These are phyloP conservation scores for Azemiops feae DNA, from an alignment of 2,113 vertebrate genomes.

Conservation along the genomic window DNA sequence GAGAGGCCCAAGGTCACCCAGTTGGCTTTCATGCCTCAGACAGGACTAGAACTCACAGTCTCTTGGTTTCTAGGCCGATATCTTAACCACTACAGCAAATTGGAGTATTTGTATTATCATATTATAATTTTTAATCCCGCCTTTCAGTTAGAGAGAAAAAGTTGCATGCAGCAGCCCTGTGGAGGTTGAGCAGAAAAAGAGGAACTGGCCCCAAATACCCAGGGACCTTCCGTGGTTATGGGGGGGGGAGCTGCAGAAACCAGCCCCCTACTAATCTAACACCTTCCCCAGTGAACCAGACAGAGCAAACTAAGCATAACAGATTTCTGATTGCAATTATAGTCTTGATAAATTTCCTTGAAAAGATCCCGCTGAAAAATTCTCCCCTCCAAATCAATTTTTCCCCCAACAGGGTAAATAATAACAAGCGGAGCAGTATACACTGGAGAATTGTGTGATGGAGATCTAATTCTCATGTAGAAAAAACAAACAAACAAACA, in stretches of 20 bases:
- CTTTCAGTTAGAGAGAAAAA: background rate
- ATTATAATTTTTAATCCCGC: background rate
- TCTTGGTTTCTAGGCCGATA: too few relatives aligned
- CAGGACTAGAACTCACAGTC: too few relatives aligned
- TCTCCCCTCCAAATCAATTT: background rate
- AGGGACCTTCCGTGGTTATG: background rate
- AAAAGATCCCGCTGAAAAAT: background rate
- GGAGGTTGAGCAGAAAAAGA: background rate
- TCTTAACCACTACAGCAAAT: too few relatives aligned
- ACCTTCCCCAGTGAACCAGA: background rate
- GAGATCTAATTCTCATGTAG: background rate
- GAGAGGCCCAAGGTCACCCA: too few relatives aligned
- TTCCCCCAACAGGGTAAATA: background rate
- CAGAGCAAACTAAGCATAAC: background rate
- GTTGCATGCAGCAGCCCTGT: background rate
- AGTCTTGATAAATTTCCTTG: background rate
- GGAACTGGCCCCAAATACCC: too few relatives aligned
- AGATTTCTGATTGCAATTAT: background rate
- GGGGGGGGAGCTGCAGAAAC: background rate
- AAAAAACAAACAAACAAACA: background rate
- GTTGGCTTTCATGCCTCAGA: too few relatives aligned
- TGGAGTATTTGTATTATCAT: too few relatives aligned
- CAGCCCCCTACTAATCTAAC: background rate
- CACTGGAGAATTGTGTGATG: background rate
- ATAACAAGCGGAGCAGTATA: background rate